These are phyloP conservation scores for Atethmia centrago DNA, from an alignment of 2,888 invertebrate species.

Conservation along the genomic window DNA sequence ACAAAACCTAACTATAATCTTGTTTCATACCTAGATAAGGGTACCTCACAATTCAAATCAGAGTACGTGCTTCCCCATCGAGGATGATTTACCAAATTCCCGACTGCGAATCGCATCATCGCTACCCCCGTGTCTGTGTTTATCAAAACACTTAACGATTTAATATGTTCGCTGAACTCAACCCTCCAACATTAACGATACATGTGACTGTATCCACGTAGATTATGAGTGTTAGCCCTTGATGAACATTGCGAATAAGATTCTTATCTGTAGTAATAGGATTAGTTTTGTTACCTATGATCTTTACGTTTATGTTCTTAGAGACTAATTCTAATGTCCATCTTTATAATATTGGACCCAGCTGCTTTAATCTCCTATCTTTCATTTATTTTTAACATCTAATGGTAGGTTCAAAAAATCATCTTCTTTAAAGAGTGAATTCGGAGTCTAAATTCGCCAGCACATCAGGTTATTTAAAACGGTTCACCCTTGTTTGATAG, in stretches of 20 bases:
- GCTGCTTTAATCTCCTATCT: slow-evolving; percentile 19
- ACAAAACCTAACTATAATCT: slow-evolving; percentile 47
- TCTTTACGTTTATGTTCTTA: slow-evolving; percentile 35
- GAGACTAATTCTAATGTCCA: slow-evolving; percentile 10
- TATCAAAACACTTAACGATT: slow-evolving; percentile 90
- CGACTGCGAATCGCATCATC: slow-evolving; percentile 84
- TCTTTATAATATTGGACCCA: slow-evolving; percentile 6
- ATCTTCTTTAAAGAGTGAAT: not conserved
- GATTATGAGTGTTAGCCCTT: slow-evolving; percentile 74
- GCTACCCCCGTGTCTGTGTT: slow-evolving; percentile 86
- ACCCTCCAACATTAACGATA: slow-evolving; percentile 77
- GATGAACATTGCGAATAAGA: slow-evolving; percentile 65
- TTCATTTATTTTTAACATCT: slow-evolving; percentile 12
- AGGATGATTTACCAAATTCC: slow-evolving; percentile 85
- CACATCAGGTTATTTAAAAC: no score
- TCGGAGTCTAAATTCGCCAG: no score
- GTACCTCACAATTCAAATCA: slow-evolving; percentile 69
- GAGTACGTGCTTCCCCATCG: slow-evolving; percentile 78
- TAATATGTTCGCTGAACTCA: slow-evolving; percentile 88
- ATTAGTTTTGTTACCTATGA: slow-evolving; percentile 58
- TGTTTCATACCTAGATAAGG: slow-evolving; percentile 60
- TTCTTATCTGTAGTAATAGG: slow-evolving; percentile 65
- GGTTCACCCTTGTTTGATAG: no score
- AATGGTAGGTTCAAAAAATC: not conserved
- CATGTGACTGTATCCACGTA: slow-evolving; percentile 77